Evolutionary conservation across 2,113 vertebrate genomes (phyloP).

Genomic region (Mixornis gularis): DNA sequence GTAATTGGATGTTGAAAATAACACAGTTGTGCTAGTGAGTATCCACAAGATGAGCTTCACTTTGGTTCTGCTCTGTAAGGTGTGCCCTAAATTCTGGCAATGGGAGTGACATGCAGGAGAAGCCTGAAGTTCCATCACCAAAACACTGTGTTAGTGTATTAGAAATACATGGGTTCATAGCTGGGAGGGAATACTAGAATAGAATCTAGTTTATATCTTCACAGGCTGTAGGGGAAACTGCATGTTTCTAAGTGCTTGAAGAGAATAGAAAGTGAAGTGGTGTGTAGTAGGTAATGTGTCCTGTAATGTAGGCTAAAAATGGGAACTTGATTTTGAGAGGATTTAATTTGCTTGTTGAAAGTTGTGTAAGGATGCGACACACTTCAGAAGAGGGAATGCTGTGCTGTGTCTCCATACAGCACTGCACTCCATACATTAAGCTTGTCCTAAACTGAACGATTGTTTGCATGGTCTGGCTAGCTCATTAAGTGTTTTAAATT

Average conservation of each 20-base stretch:
- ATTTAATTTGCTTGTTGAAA: not conserved
- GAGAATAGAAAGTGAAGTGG: not conserved
- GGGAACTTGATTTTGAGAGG: not conserved
- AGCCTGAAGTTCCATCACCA: not conserved
- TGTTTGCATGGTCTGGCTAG: not conserved
- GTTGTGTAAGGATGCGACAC: rapidly evolving
- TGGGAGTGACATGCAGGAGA: not conserved
- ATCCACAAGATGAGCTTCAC: rapidly evolving
- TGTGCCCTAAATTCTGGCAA: not conserved
- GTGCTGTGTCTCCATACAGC: not conserved
- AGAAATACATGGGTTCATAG: not conserved
- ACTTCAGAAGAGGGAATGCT: not conserved
- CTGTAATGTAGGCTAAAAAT: not conserved
- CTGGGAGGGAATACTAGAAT: not conserved
- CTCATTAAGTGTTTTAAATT: not conserved
- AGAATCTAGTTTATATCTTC: not conserved
- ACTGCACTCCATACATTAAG: not conserved
- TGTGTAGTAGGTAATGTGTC: not conserved
- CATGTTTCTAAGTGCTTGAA: not conserved
- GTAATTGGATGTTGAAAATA: not conserved
- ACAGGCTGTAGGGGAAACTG: not conserved
- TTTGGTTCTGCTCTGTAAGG: not conserved
- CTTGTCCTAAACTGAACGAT: rapidly evolving
- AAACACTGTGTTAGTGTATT: not conserved
- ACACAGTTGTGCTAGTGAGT: not conserved